These are phyloP conservation scores for Streptopelia turtur DNA, from an alignment of 2,797 vertebrate genomes.

Conservation along the genomic window DNA sequence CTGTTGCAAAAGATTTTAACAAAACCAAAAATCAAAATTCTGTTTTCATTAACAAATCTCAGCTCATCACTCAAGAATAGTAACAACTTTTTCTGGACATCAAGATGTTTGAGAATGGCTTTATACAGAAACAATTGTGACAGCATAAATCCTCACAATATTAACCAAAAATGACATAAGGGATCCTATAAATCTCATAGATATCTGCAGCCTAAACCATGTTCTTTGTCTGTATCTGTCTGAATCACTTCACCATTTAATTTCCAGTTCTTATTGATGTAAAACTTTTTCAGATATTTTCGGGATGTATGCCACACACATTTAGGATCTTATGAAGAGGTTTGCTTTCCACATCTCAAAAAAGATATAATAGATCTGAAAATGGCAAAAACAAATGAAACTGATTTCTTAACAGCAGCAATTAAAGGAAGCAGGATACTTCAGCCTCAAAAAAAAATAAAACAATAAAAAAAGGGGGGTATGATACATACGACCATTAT, in stretches of 20 bases:
- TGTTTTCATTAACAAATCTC: neutral
- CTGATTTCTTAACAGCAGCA: neutral
- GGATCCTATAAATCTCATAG: neutral
- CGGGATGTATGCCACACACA: neutral
- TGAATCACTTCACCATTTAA: neutral
- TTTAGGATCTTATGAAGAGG: neutral
- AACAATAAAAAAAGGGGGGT: neutral
- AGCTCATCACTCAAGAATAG: neutral
- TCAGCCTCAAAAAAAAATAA: neutral
- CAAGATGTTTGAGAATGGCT: neutral
- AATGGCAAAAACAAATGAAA: neutral
- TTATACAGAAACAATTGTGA: neutral
- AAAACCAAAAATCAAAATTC: neutral
- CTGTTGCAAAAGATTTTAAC: neutral
- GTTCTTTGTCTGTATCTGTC: neutral
- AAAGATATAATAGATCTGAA: neutral
- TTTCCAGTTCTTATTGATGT: neutral
- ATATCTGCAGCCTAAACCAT: neutral
- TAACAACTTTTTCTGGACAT: neutral
- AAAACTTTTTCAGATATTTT: neutral
- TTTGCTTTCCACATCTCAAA: neutral
- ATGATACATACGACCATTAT: neutral
- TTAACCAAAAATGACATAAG: neutral
- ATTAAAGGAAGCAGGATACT: neutral
- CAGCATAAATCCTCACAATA: neutral